phyloP scores from a whole-genome alignment of 2,113 vertebrate genomes.

The Agapornis roseicollis region DNA sequence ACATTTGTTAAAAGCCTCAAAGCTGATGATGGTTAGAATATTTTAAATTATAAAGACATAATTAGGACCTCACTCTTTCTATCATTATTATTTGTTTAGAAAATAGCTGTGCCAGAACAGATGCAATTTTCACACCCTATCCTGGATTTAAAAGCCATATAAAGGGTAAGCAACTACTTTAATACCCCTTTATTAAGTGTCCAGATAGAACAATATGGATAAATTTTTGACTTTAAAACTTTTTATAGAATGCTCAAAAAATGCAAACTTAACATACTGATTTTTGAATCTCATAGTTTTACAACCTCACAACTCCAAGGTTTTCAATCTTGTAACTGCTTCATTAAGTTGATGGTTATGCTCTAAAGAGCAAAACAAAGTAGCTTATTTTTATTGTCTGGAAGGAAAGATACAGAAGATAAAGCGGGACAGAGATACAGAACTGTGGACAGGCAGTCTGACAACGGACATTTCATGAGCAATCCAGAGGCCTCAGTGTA shows the following conservation, averaged over 20 bases:
- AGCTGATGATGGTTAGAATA: neutral
- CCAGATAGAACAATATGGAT: neutral
- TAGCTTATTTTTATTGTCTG: neutral
- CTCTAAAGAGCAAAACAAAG: neutral
- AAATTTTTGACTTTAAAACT: neutral
- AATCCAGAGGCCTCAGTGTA: too few relatives aligned
- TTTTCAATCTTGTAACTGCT: neutral
- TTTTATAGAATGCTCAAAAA: neutral
- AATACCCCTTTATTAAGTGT: neutral
- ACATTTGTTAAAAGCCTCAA: neutral
- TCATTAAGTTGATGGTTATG: neutral
- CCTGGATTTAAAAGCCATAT: conserved; percentile 98
- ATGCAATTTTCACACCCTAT: conserved; percentile 95
- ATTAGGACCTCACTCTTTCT: neutral
- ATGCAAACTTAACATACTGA: neutral
- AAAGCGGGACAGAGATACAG: neutral
- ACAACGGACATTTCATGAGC: too few relatives aligned
- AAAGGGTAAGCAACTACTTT: conserved; percentile 81
- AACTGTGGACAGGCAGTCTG: too few relatives aligned
- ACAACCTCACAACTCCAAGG: neutral
- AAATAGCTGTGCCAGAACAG: conserved; percentile 98
- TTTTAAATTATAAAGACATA: conserved; percentile 21
- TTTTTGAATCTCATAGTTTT: neutral
- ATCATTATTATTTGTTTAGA: conserved; percentile 74
- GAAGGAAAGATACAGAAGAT: neutral